Evolutionary conservation across 2,113 vertebrate genomes (phyloP).

Genomic region (Glaucomys volans): DNA sequence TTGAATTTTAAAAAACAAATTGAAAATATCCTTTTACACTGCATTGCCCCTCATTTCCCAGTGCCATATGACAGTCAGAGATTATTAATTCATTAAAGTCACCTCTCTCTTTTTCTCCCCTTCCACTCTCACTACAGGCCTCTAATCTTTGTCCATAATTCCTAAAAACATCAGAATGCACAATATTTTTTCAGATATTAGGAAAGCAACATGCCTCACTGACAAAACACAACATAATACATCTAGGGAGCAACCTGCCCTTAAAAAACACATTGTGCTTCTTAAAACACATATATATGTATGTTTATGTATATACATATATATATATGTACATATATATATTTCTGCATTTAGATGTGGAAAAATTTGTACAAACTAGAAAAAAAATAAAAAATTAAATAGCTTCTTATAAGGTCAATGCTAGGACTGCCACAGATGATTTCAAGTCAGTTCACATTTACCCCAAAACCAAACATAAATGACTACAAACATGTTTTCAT

Average conservation of each 20-base stretch:
- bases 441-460: neutral
- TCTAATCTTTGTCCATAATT: neutral
- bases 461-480: neutral
- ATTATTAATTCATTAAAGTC: neutral
- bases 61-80: neutral
- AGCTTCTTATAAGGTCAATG: neutral
- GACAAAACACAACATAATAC: neutral
- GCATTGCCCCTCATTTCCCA: neutral
- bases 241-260: neutral
- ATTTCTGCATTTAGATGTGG: neutral
- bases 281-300: too few relatives aligned
- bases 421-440: neutral
- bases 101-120: neutral
- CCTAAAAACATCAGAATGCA: neutral
- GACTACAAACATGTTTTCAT: neutral
- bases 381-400: constrained; percentile 9
- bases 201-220: neutral
- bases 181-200: neutral
- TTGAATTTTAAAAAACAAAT: neutral
- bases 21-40: neutral
- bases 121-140: neutral
- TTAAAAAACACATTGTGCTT: too few relatives aligned
- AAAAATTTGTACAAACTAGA: neutral
- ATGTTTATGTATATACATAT: too few relatives aligned
- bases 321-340: neutral